Percentiles rank a stretch among this genome's conserved stretches.
Evolutionary conservation across 1,140 invertebrate genomes (phyloP).

Genomic region (Gerris buenoi): DNA sequence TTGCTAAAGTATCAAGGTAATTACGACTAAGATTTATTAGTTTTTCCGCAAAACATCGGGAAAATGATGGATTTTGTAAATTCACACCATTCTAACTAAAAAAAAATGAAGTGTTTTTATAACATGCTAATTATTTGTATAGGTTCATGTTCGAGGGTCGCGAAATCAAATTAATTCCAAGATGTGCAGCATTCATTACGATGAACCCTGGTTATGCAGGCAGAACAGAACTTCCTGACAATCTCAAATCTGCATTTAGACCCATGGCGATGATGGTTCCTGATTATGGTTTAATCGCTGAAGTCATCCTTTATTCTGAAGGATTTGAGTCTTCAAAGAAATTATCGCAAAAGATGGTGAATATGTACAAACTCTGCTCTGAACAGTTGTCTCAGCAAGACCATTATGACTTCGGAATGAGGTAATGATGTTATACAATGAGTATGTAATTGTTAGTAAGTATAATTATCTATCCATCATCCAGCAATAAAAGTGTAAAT

Average conservation of each 20-base stretch:
- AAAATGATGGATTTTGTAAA: too few relatives aligned
- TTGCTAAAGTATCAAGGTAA: conserved; percentile 43
- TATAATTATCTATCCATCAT: too few relatives aligned
- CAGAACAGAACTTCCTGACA: conserved; percentile 67
- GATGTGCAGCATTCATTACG: conserved; percentile 80
- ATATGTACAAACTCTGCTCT: conserved; percentile 82
- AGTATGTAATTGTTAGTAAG: too few relatives aligned
- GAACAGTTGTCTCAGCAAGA: conserved; percentile 85
- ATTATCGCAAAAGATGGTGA: conserved; percentile 74
- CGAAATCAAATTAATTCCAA: conserved; percentile 66
- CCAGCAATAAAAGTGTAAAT: too few relatives aligned
- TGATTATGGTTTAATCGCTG: conserved; percentile 80
- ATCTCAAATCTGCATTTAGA: conserved; percentile 70
- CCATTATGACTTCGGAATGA: conserved; percentile 88
- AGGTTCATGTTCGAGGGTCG: conserved; percentile 81
- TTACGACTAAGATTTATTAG: too few relatives aligned
- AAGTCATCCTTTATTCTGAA: conserved; percentile 82
- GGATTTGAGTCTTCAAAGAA: conserved; percentile 76
- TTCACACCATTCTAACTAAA: too few relatives aligned
- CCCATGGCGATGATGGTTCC: conserved; percentile 89
- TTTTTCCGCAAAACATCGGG: too few relatives aligned
- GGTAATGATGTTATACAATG: too few relatives aligned
- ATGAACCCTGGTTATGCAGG: conserved; percentile 82
- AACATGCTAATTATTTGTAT: conserved; percentile 13
- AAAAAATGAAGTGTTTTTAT: too few relatives aligned